Base-by-base conservation (phyloP, 2,113 vertebrate species). In the Colius striatus region DNA sequence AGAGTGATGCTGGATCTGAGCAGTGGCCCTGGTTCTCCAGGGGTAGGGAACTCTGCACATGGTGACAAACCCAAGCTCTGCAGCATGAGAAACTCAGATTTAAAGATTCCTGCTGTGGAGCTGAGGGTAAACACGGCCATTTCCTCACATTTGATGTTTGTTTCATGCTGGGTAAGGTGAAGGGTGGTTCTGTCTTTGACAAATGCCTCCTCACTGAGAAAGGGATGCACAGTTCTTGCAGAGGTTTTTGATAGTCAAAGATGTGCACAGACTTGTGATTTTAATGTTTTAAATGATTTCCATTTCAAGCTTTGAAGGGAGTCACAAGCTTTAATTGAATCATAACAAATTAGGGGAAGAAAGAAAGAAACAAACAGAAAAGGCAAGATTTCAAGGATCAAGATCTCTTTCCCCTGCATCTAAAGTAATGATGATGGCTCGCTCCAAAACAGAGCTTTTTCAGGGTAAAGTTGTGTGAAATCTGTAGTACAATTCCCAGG, bases 141-240 rank as follows among this genome's bases (percentile, higher is more conserved):
- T 68, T 94, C 53, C 62, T 76, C 30, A 3, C 0, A 0, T 0
- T 3, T 62, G 21, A 14, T 16, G 66, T 85, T 87, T 54, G 43
- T 86, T 84, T 54, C 1, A 0, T 10, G 4, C 47, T 66, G n/a
- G 32, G 41, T 80, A 29, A 67, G 34, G 65, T 68, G 54, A 47
- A 5, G 10, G 1, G 16, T n/a, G 8, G 16, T 25, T 82, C 36
- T 22, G 45, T 60, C 51, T 38, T 26, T 74, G 34, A 67, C 25
- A 71, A 16, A 29, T 25, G 13, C 50, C 58, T 36, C 81, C 72
- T 50, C 1, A 1, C 7, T 12, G 30, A 85, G 41, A 38, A 67
- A 80, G 53, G 54, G 30, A 30, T 78, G 41, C 38, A 66, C 32
- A 62, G 6, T 32, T 77, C 51, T 43, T 78, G 16, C 47, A 22